phyloP scores from a whole-genome alignment of 2,113 vertebrate genomes.

The Haemorhous mexicanus region DNA sequence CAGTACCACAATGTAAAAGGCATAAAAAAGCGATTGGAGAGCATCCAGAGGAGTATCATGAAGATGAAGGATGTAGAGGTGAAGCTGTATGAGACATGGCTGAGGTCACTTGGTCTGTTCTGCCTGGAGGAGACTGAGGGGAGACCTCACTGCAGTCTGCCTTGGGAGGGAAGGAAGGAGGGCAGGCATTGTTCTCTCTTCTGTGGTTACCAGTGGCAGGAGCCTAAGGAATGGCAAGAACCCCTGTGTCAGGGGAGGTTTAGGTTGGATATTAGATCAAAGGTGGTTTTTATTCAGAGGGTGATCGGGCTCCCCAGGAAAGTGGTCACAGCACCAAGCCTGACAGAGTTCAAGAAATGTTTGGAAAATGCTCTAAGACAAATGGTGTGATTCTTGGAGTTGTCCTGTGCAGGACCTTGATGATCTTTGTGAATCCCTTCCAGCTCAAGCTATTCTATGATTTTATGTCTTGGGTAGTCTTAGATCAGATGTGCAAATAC shows the following conservation, averaged over 20 bases:
- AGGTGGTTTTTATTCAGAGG: neutral
- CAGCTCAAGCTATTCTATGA: neutral
- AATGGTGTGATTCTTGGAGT: neutral
- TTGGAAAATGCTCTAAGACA: neutral
- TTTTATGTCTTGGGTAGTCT: neutral
- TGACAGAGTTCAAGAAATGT: neutral
- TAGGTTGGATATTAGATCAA: neutral
- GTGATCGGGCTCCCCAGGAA: neutral
- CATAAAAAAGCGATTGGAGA: neutral
- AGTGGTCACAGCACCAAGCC: neutral
- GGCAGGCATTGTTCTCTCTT: neutral
- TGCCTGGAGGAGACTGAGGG: neutral
- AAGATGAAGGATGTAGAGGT: too few relatives aligned
- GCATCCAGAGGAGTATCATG: neutral
- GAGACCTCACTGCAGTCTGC: neutral
- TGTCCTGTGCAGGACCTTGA: neutral
- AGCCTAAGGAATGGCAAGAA: neutral
- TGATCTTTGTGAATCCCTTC: neutral
- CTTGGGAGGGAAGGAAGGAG: fast-evolving
- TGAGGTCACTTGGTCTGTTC: neutral
- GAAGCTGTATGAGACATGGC: fast-evolving
- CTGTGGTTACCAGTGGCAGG: neutral
- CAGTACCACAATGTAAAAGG: too few relatives aligned
- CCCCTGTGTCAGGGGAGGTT: neutral
- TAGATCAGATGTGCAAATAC: neutral